A percentile compares a stretch with the other conserved stretches of the same genome.
Conservation (phyloP, 2,888 invertebrate species). For the Drosophila yooni region DNA sequence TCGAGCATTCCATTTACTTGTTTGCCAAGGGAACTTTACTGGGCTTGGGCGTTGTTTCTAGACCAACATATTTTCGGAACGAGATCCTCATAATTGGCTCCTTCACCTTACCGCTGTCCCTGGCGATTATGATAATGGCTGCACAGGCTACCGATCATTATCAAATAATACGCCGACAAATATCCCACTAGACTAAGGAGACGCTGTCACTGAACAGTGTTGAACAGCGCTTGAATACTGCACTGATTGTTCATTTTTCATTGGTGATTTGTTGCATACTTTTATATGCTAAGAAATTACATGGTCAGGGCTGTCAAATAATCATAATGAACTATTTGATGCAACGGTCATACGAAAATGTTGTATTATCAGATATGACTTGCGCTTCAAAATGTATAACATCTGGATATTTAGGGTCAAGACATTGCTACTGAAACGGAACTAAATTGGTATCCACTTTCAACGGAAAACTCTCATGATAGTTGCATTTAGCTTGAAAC, state of each 20-base stretch:
- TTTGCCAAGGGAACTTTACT: conserved; percentile 27
- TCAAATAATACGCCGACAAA: not conserved
- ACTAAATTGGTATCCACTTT: not conserved
- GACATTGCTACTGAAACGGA: not conserved
- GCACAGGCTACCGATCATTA: conserved; percentile 43
- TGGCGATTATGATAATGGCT: conserved; percentile 34
- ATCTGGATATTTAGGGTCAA: not conserved
- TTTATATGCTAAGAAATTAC: not conserved
- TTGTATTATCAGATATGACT: not conserved
- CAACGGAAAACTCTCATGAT: conserved; percentile 6
- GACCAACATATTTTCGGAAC: conserved; percentile 4
- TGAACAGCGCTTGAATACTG: not conserved
- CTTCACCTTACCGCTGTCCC: conserved; percentile 55
- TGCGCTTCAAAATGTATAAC: not conserved
- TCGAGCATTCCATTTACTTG: conserved; percentile 36
- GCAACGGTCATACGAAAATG: not conserved
- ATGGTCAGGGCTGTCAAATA: not conserved
- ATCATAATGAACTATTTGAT: not conserved
- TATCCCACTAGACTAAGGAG: not conserved
- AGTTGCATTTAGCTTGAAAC: conserved; percentile 22
- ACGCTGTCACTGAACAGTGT: not conserved
- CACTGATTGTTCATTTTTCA: accelerated
- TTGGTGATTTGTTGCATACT: not conserved
- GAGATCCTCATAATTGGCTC: conserved; percentile 43
- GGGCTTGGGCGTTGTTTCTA: conserved; percentile 13